phyloP scores from a whole-genome alignment of 2,888 invertebrate genomes.

The Gibbula magus region DNA sequence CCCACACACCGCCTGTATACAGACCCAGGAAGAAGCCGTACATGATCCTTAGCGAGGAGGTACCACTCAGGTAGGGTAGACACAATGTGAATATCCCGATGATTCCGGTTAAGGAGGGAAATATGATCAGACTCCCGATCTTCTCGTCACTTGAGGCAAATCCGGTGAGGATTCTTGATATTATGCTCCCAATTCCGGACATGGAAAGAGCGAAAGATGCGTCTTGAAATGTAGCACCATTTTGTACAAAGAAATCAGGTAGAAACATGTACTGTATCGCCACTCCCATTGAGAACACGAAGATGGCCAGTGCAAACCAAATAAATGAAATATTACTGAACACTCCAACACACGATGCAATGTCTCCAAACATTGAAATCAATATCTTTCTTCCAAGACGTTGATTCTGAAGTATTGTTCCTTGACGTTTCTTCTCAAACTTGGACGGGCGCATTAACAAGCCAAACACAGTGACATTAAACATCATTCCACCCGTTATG shows the following conservation, averaged over 20 bases:
- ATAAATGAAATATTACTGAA: conserved; percentile 27
- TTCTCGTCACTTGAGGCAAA: neutral
- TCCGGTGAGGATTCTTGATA: conserved; percentile 12
- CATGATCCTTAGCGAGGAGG: neutral
- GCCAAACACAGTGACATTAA: neutral
- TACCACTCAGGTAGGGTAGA: neutral
- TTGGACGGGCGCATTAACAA: conserved; percentile 6
- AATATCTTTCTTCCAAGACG: neutral
- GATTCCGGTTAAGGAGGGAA: neutral
- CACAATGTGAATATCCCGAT: neutral
- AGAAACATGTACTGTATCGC: conserved; percentile 24
- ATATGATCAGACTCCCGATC: neutral
- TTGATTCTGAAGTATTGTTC: neutral
- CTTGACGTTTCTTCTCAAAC: neutral
- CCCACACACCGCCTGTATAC: conserved; percentile 31
- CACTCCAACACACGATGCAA: neutral
- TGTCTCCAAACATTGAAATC: neutral
- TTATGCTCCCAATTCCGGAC: conserved; percentile 9
- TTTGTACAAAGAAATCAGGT: conserved; percentile 21
- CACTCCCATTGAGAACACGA: conserved; percentile 1
- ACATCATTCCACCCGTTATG: neutral
- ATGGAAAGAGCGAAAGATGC: conserved; percentile 25
- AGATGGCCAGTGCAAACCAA: conserved; percentile 6
- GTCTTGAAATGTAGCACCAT: conserved; percentile 7
- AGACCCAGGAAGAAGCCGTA: conserved; percentile 27